Percentiles rank a stretch among this genome's conserved stretches.
Evolutionary conservation across 2,797 vertebrate species (phyloP).

Genomic region (Megalops cyprinoides): DNA sequence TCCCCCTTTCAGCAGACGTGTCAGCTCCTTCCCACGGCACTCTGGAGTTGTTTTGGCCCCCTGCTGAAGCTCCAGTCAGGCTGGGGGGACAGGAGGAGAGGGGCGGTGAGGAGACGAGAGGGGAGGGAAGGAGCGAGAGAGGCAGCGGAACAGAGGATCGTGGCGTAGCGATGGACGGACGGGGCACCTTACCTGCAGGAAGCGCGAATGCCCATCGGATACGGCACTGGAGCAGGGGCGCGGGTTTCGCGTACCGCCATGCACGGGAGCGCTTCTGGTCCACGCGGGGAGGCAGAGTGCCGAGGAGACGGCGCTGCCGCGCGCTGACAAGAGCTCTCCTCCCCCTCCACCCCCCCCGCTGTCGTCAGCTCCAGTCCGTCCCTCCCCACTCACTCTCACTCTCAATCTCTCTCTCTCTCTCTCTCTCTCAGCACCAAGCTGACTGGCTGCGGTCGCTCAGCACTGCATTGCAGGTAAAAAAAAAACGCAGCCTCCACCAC

Average conservation of each 20-base stretch:
- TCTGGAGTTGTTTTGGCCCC: too few species aligned
- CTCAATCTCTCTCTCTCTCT: slow-evolving; percentile 19
- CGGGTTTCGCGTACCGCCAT: slow-evolving; percentile 63
- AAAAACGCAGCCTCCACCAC: slow-evolving; percentile 61
- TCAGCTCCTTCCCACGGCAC: too few species aligned
- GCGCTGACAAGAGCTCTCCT: background rate
- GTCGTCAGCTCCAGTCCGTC: slow-evolving; percentile 41
- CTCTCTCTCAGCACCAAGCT: slow-evolving; percentile 54
- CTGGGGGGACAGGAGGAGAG: background rate
- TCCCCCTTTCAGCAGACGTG: too few species aligned
- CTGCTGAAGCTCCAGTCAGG: background rate
- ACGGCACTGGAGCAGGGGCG: slow-evolving; percentile 37
- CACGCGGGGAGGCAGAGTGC: slow-evolving; percentile 54
- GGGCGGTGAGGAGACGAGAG: background rate
- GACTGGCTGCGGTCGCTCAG: slow-evolving; percentile 78
- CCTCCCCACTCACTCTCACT: slow-evolving; percentile 21
- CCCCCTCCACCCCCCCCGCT: background rate
- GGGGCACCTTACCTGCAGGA: slow-evolving; percentile 64
- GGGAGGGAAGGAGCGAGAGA: background rate
- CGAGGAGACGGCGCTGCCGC: slow-evolving; percentile 43
- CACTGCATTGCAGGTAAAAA: slow-evolving; percentile 94
- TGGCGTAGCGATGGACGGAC: background rate
- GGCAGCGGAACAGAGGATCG: background rate
- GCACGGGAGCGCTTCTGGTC: slow-evolving; percentile 55
- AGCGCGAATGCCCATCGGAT: slow-evolving; percentile 69